Evolutionary conservation across 2,797 vertebrate species (phyloP).

Genomic region (Ctenopoma multispine): DNA sequence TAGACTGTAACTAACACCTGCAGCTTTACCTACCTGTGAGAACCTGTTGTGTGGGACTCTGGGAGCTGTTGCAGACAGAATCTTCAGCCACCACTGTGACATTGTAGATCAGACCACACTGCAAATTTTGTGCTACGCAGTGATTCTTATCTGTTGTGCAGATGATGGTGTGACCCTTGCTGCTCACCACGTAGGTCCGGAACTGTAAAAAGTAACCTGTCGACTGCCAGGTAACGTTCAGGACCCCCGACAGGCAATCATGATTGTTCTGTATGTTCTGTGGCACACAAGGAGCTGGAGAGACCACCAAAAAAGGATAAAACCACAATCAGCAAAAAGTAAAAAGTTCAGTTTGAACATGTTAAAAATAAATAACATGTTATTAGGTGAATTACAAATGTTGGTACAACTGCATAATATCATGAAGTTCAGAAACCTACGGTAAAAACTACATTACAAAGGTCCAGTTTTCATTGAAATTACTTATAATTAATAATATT

Average conservation of each 20-base stretch:
- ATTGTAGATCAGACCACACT: constrained; percentile 74
- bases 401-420: no score
- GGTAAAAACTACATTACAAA: no score
- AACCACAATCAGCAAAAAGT: no score
- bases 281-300: constrained; percentile 84
- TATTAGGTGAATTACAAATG: no score
- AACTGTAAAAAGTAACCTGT: constrained; percentile 65
- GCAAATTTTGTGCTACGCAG: constrained; percentile 63
- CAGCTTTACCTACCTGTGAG: constrained; percentile 69
- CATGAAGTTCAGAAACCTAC: no score
- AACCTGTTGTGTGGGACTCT: constrained; percentile 60
- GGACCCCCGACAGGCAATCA: constrained; percentile 74
- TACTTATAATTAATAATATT: no score
- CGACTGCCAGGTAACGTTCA: constrained; percentile 82
- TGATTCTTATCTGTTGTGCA: constrained; percentile 50
- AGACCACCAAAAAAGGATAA: background rate
- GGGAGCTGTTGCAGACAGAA: constrained; percentile 78
- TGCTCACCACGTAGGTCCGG: constrained; percentile 61
- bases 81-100: constrained; percentile 74
- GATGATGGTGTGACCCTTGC: constrained; percentile 36
- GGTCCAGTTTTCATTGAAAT: no score
- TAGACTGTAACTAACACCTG: background rate
- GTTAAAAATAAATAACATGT: no score
- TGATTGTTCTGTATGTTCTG: constrained; percentile 65
- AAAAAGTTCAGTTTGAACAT: no score